A percentile compares a stretch with the other conserved stretches of the same genome.
These are phyloP conservation scores for Theretra japonica DNA, from an alignment of 2,888 invertebrate species.

Conservation along the genomic window DNA sequence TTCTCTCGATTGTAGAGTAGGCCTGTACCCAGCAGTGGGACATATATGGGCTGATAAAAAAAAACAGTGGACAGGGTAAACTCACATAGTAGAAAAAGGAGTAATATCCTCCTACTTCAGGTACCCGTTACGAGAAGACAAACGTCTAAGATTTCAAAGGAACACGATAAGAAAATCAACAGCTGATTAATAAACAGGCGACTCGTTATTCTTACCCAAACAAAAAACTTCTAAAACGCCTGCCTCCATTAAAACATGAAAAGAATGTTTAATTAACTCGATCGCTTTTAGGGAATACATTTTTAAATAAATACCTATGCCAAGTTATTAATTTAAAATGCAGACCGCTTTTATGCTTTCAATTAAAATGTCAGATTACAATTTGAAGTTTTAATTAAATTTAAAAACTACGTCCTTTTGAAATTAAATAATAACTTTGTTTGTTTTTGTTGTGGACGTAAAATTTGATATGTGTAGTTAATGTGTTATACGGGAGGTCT, in stretches of 20 bases:
- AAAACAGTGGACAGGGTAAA: too few species aligned
- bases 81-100: too few species aligned
- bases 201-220: constrained; percentile 11
- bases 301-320: constrained; percentile 10
- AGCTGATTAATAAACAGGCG: constrained; percentile 13
- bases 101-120: too few species aligned
- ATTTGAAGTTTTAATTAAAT: constrained; percentile 21
- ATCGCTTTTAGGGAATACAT: constrained; percentile 32
- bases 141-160: not conserved
- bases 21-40: too few species aligned
- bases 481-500: too few species aligned
- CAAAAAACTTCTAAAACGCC: constrained; percentile 16
- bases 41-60: too few species aligned
- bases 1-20: too few species aligned
- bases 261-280: constrained; percentile 41
- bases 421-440: not conserved
- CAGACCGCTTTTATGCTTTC: not conserved
- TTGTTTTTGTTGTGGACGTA: not conserved
- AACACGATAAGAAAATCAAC: constrained; percentile 3
- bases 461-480: not conserved
- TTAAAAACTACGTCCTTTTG: constrained; percentile 12
- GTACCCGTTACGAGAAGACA: not conserved
- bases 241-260: constrained; percentile 31
- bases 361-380: constrained; percentile 20
- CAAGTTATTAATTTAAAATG: constrained; percentile 24